phyloP scores from a whole-genome alignment of 2,797 vertebrate genomes.

The Spinus olivaceus region DNA sequence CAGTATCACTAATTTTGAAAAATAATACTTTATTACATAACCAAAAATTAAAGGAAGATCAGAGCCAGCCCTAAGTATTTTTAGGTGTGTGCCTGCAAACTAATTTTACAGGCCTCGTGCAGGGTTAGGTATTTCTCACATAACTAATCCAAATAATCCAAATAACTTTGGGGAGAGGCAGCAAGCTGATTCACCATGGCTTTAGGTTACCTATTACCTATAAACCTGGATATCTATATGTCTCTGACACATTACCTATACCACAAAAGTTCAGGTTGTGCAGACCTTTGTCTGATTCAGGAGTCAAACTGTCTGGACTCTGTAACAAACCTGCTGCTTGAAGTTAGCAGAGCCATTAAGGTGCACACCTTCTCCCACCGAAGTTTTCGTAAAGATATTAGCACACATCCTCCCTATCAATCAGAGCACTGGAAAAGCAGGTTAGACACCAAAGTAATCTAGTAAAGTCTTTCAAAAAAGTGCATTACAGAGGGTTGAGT shows the following conservation, averaged over 20 bases:
- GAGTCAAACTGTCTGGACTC: neutral
- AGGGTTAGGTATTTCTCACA: neutral
- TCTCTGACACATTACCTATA: neutral
- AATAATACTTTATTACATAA: neutral
- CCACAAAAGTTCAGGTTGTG: neutral
- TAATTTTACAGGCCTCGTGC: neutral
- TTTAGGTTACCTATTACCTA: neutral
- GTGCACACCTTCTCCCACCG: no score
- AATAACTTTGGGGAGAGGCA: neutral
- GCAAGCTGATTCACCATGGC: neutral
- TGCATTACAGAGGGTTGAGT: accelerated
- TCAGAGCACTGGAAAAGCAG: neutral
- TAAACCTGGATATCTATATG: neutral
- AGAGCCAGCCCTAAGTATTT: neutral
- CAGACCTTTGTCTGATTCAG: neutral
- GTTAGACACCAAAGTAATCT: neutral
- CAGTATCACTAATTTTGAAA: neutral
- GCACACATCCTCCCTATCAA: neutral
- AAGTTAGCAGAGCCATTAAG: neutral
- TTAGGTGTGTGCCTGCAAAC: neutral
- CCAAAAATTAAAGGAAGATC: neutral
- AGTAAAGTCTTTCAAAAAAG: neutral
- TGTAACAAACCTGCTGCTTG: neutral
- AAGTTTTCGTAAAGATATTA: neutral
- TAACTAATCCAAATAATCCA: neutral